Evolutionary conservation across 2,113 vertebrate species (phyloP).

Genomic region (Toxotes chatareus): DNA sequence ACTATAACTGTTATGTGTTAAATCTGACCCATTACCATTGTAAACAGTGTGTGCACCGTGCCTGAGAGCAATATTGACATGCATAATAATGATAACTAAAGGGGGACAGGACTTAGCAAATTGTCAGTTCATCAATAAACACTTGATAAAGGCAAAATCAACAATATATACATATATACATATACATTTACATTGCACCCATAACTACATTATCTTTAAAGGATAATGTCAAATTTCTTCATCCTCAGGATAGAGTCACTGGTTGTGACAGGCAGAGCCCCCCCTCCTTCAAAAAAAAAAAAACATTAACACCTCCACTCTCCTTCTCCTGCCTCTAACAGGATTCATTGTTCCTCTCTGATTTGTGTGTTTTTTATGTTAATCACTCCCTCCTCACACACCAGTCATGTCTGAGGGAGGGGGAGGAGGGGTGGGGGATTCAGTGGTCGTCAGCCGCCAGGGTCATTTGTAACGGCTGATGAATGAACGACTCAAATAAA

Average conservation of each 20-base stretch:
- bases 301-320: slow-evolving; percentile 53
- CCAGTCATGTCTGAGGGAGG: slow-evolving; percentile 66
- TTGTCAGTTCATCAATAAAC: neutral
- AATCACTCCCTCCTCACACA: slow-evolving; percentile 71
- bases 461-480: slow-evolving; percentile 84
- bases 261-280: slow-evolving; percentile 23
- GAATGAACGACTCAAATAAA: slow-evolving; percentile 84
- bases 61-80: neutral
- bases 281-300: neutral
- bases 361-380: slow-evolving; percentile 83
- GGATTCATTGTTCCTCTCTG: slow-evolving; percentile 77
- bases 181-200: neutral
- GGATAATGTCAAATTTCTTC: slow-evolving; percentile 13
- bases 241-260: slow-evolving; percentile 30
- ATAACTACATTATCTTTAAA: neutral
- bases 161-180: neutral
- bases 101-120: neutral
- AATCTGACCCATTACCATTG: neutral
- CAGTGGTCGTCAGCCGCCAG: slow-evolving; percentile 73
- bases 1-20: too few relatives aligned
- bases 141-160: neutral
- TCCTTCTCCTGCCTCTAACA: slow-evolving; percentile 56
- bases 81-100: neutral
- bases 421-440: slow-evolving; percentile 37
- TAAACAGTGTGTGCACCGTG: neutral